Base-by-base conservation (phyloP, 2,797 vertebrate species). In the Manis pentadactyla region DNA sequence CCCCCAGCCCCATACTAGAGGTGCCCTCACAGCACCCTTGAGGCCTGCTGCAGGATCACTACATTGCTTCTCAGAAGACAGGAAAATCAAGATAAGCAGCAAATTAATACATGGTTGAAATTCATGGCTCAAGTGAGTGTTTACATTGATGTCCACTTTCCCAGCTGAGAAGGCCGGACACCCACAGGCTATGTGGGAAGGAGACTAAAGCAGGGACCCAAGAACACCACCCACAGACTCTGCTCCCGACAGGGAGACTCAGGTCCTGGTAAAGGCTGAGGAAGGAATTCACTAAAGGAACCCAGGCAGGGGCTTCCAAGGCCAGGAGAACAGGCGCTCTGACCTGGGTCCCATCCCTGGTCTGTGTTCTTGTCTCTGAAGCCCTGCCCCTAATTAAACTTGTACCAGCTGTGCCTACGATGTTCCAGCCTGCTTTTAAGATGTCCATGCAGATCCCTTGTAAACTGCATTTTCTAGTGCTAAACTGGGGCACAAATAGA, bases 141-240 rank as follows among this genome's bases (percentile, higher is more conserved):
- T 97, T 97, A 88, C 96, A 97, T 84, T 68, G 69, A 93, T 93
- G 97, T 97, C 93, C 94, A 96, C 94, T 97, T 97, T 93, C 96
- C 86, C 94, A 87, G 91, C 96, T 96, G 94, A 95, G 96, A 97
- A 97, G 95, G 96, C 95, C 95, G 97, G 82, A 95, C 95, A 97
- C 63, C 94, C 93, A 96, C 92, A 94, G 96, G 94, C 88, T 84
- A 93, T 77, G 82, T 81, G 88, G 87, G 95, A 91, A 97, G 69
- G 90, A 97, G 95, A 96, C 94, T 94, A 96, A 96, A 96, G 92
- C 95, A 92, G 86, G 9, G 73, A 55, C 90, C 96, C 94, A 96
- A 97, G 93, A 84, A 91, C 97, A 94, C 96, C 88, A 37, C 85
- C 78, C 96, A 87, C 75, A 95, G 83, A 82, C 87, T 97, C 84